Evolutionary conservation across 35 echinoderm and acorn worm genomes (phyloP).

Genomic region (Heliocidaris tuberculata): DNA sequence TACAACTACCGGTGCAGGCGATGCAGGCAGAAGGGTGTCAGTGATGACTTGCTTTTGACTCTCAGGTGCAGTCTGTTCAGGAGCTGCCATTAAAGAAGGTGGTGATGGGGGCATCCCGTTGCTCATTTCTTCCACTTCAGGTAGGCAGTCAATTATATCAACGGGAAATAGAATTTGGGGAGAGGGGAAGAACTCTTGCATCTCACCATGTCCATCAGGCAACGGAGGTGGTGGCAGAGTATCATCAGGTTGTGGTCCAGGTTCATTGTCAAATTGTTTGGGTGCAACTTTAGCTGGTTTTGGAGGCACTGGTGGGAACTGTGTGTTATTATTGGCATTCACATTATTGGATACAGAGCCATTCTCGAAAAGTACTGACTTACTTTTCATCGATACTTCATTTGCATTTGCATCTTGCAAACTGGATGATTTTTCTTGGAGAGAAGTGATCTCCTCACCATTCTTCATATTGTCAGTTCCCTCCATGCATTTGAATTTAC

Average conservation of each 20-base stretch:
- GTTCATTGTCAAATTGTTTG: not conserved
- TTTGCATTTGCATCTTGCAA: slow-evolving; percentile 31
- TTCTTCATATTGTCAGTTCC: not conserved
- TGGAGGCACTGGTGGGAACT: slow-evolving; percentile 11
- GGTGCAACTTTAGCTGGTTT: not conserved
- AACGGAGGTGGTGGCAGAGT: not conserved
- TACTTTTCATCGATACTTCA: not conserved
- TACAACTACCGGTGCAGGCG: not conserved
- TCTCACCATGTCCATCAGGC: not conserved
- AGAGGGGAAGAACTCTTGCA: not conserved
- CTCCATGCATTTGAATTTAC: not conserved
- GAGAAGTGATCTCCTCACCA: not conserved
- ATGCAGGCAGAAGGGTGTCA: not conserved
- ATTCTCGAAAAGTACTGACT: not conserved
- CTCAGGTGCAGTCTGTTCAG: not conserved
- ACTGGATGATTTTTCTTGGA: not conserved
- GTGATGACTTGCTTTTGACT: not conserved
- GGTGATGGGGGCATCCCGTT: slow-evolving; percentile 1
- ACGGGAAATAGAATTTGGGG: not conserved
- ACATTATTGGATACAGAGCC: not conserved
- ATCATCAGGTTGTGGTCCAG: not conserved
- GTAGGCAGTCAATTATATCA: slow-evolving; percentile 33
- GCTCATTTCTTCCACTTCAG: slow-evolving; percentile 39
- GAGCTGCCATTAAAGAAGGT: not conserved
- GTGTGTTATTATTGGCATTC: slow-evolving; percentile 29